Evolutionary conservation across 2,888 invertebrate species (phyloP).

Genomic region (Dasysyrphus albostriatus): DNA sequence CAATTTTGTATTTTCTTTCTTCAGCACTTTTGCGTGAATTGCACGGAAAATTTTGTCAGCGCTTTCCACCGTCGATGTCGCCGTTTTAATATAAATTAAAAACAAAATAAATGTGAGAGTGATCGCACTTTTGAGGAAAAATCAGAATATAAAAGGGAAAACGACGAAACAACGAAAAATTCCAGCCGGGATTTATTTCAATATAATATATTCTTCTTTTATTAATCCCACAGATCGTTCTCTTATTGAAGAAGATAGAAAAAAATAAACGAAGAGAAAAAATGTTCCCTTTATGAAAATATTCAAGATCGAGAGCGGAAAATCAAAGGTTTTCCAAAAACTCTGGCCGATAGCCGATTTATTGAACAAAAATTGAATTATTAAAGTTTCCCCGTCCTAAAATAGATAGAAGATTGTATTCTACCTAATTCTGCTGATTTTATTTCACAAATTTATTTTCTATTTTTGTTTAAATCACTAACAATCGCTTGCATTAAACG

Average conservation of each 20-base stretch:
- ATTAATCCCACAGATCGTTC: slow-evolving; percentile 58
- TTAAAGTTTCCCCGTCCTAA: slow-evolving; percentile 35
- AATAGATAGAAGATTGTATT: slow-evolving; percentile 17
- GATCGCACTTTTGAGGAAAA: slow-evolving; percentile 64
- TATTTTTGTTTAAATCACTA: slow-evolving; percentile 59
- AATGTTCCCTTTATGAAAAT: slow-evolving; percentile 44
- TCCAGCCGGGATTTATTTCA: slow-evolving; percentile 41
- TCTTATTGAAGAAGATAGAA: slow-evolving; percentile 19
- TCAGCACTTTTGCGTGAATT: slow-evolving; percentile 63
- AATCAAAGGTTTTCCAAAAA: slow-evolving; percentile 19
- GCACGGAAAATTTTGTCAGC: slow-evolving; percentile 54
- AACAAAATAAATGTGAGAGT: not conserved
- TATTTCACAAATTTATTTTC: slow-evolving; percentile 27
- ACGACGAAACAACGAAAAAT: slow-evolving; percentile 36
- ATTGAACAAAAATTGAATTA: slow-evolving; percentile 5
- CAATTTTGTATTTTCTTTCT: slow-evolving; percentile 40
- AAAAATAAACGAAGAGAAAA: slow-evolving; percentile 38
- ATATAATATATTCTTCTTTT: slow-evolving; percentile 28
- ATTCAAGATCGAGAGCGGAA: not conserved
- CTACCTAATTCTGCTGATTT: slow-evolving; percentile 2
- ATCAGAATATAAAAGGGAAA: slow-evolving; percentile 21
- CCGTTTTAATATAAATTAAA: slow-evolving; percentile 1
- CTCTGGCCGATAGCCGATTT: slow-evolving; percentile 38
- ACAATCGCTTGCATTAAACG: slow-evolving; percentile 68
- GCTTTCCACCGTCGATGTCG: slow-evolving; percentile 50